Conservation (phyloP, 2,113 vertebrate genomes). For the Prochilodus magdalenae region DNA sequence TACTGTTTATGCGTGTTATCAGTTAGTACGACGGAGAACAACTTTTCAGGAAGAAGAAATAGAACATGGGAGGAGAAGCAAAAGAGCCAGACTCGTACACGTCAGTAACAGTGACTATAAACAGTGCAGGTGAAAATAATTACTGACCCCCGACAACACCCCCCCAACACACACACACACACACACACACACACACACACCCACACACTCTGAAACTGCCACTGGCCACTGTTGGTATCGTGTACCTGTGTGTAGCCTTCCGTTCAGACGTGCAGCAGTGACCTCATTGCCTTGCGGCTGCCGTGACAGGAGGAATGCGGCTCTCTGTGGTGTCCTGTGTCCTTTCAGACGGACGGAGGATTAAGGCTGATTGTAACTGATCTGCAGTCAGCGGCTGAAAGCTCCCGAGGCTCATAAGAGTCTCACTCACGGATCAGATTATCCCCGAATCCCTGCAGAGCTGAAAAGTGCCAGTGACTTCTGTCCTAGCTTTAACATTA, state of each 20-base stretch:
- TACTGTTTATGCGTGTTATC: no score
- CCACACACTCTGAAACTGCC: background rate
- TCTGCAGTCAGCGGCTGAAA: slow-evolving; percentile 42
- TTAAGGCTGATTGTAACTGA: slow-evolving; percentile 62
- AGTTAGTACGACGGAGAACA: no score
- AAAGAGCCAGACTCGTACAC: background rate
- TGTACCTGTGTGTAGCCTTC: slow-evolving; percentile 3
- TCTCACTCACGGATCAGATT: slow-evolving; percentile 50
- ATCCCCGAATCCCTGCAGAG: slow-evolving; percentile 19
- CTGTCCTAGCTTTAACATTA: background rate
- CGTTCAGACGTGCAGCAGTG: background rate
- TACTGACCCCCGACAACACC: no score
- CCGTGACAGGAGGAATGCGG: slow-evolving; percentile 33
- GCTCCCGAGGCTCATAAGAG: slow-evolving; percentile 55
- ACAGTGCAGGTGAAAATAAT: no score
- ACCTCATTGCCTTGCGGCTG: slow-evolving; percentile 20
- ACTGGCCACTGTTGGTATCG: background rate
- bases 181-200: no score
- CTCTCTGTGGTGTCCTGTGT: slow-evolving; percentile 36
- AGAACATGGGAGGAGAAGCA: no score
- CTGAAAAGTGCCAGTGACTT: slow-evolving; percentile 28
- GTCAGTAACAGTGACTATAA: background rate
- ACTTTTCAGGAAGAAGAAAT: no score
- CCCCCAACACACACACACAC: no score
- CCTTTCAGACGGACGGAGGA: slow-evolving; percentile 51